Evolutionary conservation across 2,888 invertebrate genomes (phyloP), one percentile per base, ranked within the genome.

Genomic region (Cheilosia vulpina): DNA sequence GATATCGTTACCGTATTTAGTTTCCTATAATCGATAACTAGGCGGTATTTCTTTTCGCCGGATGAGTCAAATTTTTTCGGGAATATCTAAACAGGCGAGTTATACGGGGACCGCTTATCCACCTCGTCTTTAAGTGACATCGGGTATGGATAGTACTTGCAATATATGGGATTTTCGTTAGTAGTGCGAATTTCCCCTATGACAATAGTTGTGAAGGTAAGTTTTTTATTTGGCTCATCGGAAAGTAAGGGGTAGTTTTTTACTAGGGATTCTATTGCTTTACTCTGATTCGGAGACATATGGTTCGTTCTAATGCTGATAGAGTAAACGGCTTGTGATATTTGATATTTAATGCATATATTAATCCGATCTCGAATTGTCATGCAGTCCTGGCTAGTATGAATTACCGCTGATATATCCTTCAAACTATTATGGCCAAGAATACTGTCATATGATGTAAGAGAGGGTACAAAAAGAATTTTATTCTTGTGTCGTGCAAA

Each of bases 341-440:
- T 17, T 17, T 47, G 45, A 4, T n/a, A 47, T 7, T 31, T 1
- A 2, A 31, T 31, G 31, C 31, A 31, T 5, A 31, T 31, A 6
- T 31, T 31, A 31, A 47, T 4, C 2, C 2, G n/a, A n/a, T 7
- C 17, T n/a, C 5, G 45, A 7, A 47, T 47, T n/a, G n/a, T 47
- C 45, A 17, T 47, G n/a, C 5, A 24, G 82, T 66, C 15, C 68
- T 19, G 19, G 7, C 31, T 31, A 7, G 5, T 24, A 31, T 31
- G 31, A 7, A 31, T 31, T 31, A 31, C 6, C 6, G 81, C 68
- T 27, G 5, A 4, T 24, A 24, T 4, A 5, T 24, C 24, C 5
- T 79, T 83, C 0, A 79, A 41, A 7, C 34, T 75, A 31, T 87
- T 79, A n/a, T 83, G 69, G 4, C 87, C 79, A 11, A 87, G 71